phyloP scores from a whole-genome alignment of 2,113 vertebrate species.

The Mystacornis crossleyi region DNA sequence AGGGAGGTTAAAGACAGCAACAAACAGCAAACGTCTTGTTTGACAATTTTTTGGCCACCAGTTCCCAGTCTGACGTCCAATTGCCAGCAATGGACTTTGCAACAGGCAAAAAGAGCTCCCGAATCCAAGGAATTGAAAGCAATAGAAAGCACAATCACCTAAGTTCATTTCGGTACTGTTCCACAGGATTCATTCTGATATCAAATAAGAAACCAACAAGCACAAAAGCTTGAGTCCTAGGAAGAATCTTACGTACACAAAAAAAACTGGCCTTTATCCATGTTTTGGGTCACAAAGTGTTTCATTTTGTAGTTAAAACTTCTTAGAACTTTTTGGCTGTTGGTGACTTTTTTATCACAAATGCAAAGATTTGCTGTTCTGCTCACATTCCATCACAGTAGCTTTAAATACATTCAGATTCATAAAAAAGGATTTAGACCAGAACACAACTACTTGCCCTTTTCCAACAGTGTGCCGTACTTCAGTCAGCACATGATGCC shows the following conservation, averaged over 20 bases:
- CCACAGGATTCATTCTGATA: constrained; percentile 21
- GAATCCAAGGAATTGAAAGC: not conserved
- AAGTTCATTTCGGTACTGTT: not conserved
- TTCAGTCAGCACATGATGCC: not conserved
- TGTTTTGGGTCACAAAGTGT: not conserved
- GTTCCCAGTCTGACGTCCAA: constrained; percentile 40
- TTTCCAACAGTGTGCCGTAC: not conserved
- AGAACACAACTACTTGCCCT: not conserved
- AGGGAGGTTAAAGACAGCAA: not conserved
- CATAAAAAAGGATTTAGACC: not conserved
- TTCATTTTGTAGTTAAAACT: not conserved
- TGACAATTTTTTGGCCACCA: constrained; percentile 28
- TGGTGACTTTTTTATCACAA: not conserved
- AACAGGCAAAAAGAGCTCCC: constrained; percentile 9
- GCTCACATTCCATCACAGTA: not conserved
- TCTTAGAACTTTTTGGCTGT: not conserved
- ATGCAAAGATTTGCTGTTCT: not conserved
- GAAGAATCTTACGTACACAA: constrained; percentile 49
- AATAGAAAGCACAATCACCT: constrained; percentile 29
- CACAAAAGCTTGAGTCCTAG: constrained; percentile 41
- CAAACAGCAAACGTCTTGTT: not conserved
- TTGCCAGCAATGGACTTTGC: constrained; percentile 46
- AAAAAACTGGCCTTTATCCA: constrained; percentile 73
- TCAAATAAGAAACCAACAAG: constrained; percentile 30
- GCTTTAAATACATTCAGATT: constrained; percentile 32